Evolutionary conservation across 2,888 invertebrate species (phyloP).

Genomic region (Magallana nippona): DNA sequence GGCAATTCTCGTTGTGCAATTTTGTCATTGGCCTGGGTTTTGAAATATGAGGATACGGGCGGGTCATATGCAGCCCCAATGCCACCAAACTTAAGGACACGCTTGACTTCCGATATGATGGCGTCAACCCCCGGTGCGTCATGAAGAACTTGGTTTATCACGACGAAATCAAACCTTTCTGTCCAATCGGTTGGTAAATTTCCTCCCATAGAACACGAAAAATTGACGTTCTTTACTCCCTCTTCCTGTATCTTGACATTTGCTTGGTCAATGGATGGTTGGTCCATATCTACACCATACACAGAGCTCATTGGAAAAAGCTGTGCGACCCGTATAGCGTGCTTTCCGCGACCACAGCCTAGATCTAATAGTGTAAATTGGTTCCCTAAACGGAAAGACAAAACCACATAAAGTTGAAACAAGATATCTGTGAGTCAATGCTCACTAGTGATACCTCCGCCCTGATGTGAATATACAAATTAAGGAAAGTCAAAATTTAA

Average conservation of each 20-base stretch:
- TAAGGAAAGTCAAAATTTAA: too few relatives aligned
- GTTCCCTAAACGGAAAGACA: neutral
- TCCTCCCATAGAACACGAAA: neutral
- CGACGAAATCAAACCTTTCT: conserved; percentile 14
- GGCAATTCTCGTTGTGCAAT: neutral
- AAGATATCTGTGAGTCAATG: too few relatives aligned
- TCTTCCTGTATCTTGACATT: neutral
- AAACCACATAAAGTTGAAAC: neutral
- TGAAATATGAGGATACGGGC: neutral
- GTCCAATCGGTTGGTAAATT: neutral
- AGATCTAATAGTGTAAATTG: neutral
- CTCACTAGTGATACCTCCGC: too few relatives aligned
- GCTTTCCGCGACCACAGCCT: neutral
- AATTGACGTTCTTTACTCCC: neutral
- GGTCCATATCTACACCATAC: conserved; percentile 11
- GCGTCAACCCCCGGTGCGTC: neutral
- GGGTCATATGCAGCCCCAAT: neutral
- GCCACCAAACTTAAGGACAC: neutral
- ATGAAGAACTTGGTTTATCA: neutral
- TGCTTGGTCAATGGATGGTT: neutral
- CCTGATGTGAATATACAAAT: too few relatives aligned
- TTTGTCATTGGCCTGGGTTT: conserved; percentile 25
- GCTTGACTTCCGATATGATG: neutral
- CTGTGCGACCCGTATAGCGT: neutral
- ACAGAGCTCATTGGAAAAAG: neutral